Evolutionary conservation across 2,797 vertebrate species (phyloP).

Genomic region (Sphenopsis melanotis): DNA sequence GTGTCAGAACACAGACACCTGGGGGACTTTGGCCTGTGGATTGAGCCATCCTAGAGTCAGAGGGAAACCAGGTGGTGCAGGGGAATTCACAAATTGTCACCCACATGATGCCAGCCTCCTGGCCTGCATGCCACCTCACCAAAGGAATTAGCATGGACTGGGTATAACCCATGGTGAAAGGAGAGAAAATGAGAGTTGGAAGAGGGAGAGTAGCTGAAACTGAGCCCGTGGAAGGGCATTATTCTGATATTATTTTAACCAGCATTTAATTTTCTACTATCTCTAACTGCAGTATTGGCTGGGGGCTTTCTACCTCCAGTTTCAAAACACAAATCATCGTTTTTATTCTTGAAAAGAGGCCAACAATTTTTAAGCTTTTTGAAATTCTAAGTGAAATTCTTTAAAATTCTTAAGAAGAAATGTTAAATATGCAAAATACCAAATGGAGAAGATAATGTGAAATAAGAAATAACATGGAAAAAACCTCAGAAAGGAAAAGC

Average conservation of each 20-base stretch:
- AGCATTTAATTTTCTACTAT: background rate
- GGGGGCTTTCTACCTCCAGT: background rate
- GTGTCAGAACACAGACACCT: background rate
- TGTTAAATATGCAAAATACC: background rate
- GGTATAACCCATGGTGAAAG: background rate
- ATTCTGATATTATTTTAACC: background rate
- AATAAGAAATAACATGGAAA: background rate
- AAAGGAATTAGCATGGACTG: background rate
- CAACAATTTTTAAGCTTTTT: background rate
- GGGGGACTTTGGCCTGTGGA: background rate
- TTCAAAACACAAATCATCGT: background rate
- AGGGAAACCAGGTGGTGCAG: background rate
- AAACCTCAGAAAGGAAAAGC: background rate
- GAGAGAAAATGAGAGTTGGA: background rate
- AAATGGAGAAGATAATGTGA: background rate
- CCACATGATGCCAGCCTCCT: background rate
- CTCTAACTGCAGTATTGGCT: background rate
- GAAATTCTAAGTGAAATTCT: background rate
- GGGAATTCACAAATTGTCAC: background rate
- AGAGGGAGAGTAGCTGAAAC: background rate
- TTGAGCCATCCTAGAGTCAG: background rate
- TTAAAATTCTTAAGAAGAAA: background rate
- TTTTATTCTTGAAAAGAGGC: background rate
- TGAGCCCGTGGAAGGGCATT: background rate
- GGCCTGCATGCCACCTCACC: background rate